Evolutionary conservation across 2,888 invertebrate genomes (phyloP).

Genomic region (Lasioglossum villosulum): DNA sequence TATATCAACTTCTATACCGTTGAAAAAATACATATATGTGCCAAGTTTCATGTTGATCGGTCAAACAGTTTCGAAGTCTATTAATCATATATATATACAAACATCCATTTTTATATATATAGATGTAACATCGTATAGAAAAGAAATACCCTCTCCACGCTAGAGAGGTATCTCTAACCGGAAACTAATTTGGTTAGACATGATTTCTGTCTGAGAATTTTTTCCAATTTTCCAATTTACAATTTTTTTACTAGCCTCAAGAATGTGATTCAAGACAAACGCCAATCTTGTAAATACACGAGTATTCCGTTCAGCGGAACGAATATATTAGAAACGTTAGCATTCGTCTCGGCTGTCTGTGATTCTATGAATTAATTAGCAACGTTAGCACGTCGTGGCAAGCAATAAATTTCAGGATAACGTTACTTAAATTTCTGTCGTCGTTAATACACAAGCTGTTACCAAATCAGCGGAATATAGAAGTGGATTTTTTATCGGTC

Average conservation of each 20-base stretch:
- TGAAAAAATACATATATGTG: too few species aligned
- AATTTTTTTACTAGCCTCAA: neutral
- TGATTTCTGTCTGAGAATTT: neutral
- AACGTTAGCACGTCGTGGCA: neutral
- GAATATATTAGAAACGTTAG: neutral
- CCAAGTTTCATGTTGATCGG: too few species aligned
- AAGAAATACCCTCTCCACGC: too few species aligned
- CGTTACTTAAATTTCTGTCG: conserved; percentile 3
- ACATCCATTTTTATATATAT: too few species aligned
- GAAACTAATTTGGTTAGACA: too few species aligned
- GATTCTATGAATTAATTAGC: conserved; percentile 40
- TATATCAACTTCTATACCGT: too few species aligned
- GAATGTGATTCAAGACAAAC: neutral
- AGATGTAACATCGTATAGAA: too few species aligned
- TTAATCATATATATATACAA: too few species aligned
- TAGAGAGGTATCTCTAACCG: too few species aligned
- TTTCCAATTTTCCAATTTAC: neutral
- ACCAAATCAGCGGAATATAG: neutral
- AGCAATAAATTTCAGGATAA: conserved; percentile 31
- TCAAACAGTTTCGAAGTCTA: too few species aligned
- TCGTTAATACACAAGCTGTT: conserved; percentile 2
- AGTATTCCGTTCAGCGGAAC: neutral
- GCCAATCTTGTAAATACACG: neutral
- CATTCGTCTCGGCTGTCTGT: neutral
- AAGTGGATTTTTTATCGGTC: neutral